These are phyloP conservation scores for Thamnophis elegans DNA, from an alignment of 2,797 vertebrate genomes.

Conservation along the genomic window DNA sequence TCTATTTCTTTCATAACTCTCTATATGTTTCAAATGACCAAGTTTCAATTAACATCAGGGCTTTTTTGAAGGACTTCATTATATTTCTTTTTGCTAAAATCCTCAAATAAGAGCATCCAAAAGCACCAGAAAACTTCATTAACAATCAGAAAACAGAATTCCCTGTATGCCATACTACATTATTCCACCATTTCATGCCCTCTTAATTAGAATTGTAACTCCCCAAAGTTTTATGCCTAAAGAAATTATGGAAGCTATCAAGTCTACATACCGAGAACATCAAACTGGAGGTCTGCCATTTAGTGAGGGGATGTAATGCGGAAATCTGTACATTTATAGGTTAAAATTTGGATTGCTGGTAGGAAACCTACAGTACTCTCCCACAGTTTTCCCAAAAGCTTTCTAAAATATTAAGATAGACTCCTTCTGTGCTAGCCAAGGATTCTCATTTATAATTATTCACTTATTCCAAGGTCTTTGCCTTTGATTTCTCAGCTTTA, in stretches of 20 bases:
- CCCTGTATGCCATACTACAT: neutral
- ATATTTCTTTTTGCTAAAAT: neutral
- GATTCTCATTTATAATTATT: neutral
- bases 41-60: neutral
- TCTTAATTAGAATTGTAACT: neutral
- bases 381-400: neutral
- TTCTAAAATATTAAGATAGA: neutral
- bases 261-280: neutral
- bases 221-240: neutral
- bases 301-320: neutral
- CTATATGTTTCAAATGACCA: neutral
- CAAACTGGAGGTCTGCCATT: neutral
- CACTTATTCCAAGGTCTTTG: neutral
- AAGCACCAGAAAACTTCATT: neutral
- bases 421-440: neutral
- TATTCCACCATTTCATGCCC: neutral
- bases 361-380: neutral
- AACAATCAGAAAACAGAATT: neutral
- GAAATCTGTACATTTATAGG: neutral
- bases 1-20: neutral
- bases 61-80: neutral
- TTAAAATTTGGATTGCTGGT: neutral
- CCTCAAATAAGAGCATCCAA: neutral
- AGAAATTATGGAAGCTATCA: neutral
- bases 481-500: neutral